phyloP scores from a whole-genome alignment of 2,113 vertebrate genomes.

The Gallinago paraguaiae region DNA sequence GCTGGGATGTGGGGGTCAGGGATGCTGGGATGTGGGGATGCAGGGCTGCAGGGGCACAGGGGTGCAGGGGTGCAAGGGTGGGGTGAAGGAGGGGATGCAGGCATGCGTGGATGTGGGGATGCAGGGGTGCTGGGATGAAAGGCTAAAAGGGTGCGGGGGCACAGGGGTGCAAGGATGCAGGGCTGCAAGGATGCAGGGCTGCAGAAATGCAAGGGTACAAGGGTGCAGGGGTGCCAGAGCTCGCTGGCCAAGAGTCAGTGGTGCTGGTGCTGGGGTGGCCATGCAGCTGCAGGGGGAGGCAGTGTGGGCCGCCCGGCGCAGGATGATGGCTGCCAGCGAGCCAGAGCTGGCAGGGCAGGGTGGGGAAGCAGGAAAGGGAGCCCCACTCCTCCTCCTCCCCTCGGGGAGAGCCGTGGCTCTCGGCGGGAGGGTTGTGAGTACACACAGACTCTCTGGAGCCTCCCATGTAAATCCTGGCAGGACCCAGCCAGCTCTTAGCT shows the following conservation, averaged over 20 bases:
- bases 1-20: too few relatives aligned
- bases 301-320: background rate
- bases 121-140: too few relatives aligned
- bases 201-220: fast-evolving
- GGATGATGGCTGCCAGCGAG: background rate
- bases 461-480: slow-evolving; percentile 61
- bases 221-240: background rate
- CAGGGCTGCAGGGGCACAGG: too few relatives aligned
- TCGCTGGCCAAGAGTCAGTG: background rate
- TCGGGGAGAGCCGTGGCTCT: slow-evolving; percentile 55
- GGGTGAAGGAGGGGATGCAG: too few relatives aligned
- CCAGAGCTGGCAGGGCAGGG: slow-evolving; percentile 44
- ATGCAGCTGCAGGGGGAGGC: background rate
- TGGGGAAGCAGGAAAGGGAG: slow-evolving; percentile 56
- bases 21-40: too few relatives aligned
- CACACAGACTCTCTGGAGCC: slow-evolving; percentile 70
- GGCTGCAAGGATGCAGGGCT: background rate
- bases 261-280: background rate
- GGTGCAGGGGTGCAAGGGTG: background rate
- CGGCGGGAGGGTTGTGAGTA: slow-evolving; percentile 35
- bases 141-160: too few relatives aligned
- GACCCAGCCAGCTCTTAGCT: slow-evolving; percentile 62
- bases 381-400: slow-evolving; percentile 50
- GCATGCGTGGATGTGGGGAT: too few relatives aligned
- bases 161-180: background rate